These are phyloP conservation scores for Solenopsis fugax DNA, from an alignment of 1,140 invertebrate species.

Conservation along the genomic window DNA sequence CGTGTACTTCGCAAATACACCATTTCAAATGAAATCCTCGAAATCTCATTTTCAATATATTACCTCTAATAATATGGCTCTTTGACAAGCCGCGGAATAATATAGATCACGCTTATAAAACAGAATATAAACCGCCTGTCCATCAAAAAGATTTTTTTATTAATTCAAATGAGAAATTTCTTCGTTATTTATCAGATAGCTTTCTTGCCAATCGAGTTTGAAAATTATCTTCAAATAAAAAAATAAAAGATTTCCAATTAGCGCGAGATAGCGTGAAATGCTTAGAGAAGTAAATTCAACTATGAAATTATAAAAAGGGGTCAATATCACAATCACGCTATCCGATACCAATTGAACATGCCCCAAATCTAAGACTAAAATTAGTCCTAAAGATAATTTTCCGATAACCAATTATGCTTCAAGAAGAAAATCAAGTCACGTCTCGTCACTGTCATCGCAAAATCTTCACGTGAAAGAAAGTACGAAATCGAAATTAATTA, in stretches of 20 bases:
- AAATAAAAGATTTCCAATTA: background rate
- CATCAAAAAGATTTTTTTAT: background rate
- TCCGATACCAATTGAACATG: background rate
- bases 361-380: background rate
- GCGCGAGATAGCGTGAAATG: background rate
- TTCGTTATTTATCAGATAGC: background rate
- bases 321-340: background rate
- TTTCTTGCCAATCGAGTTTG: constrained; percentile 6
- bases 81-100: background rate
- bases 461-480: background rate
- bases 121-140: background rate
- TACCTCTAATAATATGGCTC: background rate
- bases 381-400: constrained; percentile 2
- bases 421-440: background rate
- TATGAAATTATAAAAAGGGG: background rate
- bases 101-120: constrained; percentile 16
- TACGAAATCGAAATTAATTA: background rate
- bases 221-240: background rate
- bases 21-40: constrained; percentile 14
- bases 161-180: background rate
- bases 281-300: background rate
- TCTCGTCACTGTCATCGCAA: background rate
- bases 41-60: constrained; percentile 17
- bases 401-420: background rate
- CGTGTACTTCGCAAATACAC: background rate